Base-by-base conservation (phyloP, 2,797 vertebrate genomes). In the Sus cebifrons region DNA sequence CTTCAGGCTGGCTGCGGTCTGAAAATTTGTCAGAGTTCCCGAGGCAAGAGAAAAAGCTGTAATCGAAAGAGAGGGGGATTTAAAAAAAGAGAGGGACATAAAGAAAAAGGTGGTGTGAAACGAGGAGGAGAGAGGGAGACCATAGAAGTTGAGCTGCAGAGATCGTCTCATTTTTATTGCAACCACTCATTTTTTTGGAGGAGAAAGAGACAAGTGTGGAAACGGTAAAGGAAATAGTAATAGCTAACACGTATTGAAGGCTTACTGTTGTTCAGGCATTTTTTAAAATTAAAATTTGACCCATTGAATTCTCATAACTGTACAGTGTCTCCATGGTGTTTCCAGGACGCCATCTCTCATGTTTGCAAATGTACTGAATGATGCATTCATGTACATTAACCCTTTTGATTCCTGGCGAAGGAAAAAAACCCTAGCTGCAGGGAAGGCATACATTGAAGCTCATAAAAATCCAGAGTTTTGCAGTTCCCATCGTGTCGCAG, bases 111-210 rank as follows among this genome's bases (percentile, higher is more conserved):
- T 1, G 13, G 6, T 15, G 4, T 15, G 3, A 3, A 15, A 77
- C 29, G 52, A 83, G 36, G 49, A 49, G 71, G 77, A 89, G 29
- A 49, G 12, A 75, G 40, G 40, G 71, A 60, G 20, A 49, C 32
- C 32, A 25, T 16, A 62, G 58, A 73, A 36, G 27, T 32, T 84
- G 32, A 78, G 44, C 23, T 2, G 29, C 64, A 90, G 73, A 54
- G 18, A 27, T 91, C 25, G 27, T 62, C 15, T 83, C 14, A 17
- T 56, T 56, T 32, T 32, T 32, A 75, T 56, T 17, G 77, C 20
- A 83, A 40, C 36, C 74, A 23, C 58, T 75, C 18, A 9, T 32
- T 36, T 83, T 71, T 97, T 91, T 78, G 71, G 77, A 83, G 52
- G 52, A 92, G 18, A 23, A 54, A 58, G 68, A 77, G 65, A 60